These are phyloP conservation scores for Steatocranus sp. DNA, from an alignment of 2,797 vertebrate species.

Conservation along the genomic window DNA sequence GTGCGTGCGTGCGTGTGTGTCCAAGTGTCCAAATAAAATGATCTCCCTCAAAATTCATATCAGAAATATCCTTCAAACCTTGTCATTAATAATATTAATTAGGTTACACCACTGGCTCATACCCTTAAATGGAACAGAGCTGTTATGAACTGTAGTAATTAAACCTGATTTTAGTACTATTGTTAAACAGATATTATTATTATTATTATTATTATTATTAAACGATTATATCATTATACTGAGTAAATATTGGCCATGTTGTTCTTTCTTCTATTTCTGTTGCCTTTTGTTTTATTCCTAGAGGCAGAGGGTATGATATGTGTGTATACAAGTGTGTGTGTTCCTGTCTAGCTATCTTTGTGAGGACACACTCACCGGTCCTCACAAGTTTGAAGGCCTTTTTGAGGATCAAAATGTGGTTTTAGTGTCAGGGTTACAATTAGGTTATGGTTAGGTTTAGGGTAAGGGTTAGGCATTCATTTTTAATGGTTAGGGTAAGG, in stretches of 20 bases:
- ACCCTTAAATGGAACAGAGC: background rate
- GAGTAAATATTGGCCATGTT: background rate
- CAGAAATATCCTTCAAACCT: background rate
- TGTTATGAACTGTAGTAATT: background rate
- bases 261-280: background rate
- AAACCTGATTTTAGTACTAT: background rate
- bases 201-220: background rate
- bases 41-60: background rate
- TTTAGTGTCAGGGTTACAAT: background rate
- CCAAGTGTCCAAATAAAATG: background rate
- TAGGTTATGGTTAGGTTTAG: rapidly evolving
- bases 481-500: rapidly evolving
- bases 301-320: background rate
- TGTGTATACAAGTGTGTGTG: background rate
- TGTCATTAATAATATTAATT: background rate
- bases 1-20: background rate
- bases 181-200: background rate
- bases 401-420: background rate
- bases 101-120: background rate
- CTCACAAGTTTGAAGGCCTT: background rate
- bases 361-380: background rate
- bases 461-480: background rate
- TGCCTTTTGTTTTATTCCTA: background rate
- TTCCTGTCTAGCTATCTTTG: background rate
- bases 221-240: background rate